Base-by-base conservation (phyloP, 2,113 vertebrate genomes). In the Pagrus major region DNA sequence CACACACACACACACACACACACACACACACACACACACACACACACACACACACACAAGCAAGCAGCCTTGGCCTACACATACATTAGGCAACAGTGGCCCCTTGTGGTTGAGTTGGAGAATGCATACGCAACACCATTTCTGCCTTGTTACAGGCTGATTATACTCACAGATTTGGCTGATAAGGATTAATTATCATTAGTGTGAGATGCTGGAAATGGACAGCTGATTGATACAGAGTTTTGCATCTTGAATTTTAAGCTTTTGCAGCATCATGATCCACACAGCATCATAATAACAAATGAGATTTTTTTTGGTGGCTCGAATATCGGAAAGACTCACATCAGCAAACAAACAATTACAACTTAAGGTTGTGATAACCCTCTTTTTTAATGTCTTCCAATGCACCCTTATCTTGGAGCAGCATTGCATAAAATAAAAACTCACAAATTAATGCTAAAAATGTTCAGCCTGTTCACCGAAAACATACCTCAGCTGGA, bases 41-140 rank as follows among this genome's bases (percentile, higher is more conserved):
- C 12, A 51, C 16, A 35, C 1, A 55, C 9, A 29, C 8, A 78
- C 42, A 49, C 23, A 10, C 46, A 78, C 39, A 49, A 8, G 31
- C 16, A 51, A 25, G 9, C 44, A 29, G 5, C 12, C 3, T 47
- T 56, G 25, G 31, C 23, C 21, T 6, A 10, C 6, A 41, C 12
- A 66, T 44, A 9, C 3, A 46, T 4, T 49, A 65, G 47, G 27
- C 83, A 86, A 92, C 81, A 89, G 31, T 37, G 89, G 51, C 93
- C 76, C 41, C 90, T 80, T 71, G 90, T 93, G 94, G 89, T 27
- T 0, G 16, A 15, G 0, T 29, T 35, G 6, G 21, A 67, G 67
- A 80, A 44, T 41, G 55, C 66, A 86, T 0, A 39, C 35, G 3
- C 4, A 46, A 42, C 9, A 42, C 1, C 6, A 55, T 9, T 8